phyloP scores from a whole-genome alignment of 2,113 vertebrate species.

The Xenopus laevis region DNA sequence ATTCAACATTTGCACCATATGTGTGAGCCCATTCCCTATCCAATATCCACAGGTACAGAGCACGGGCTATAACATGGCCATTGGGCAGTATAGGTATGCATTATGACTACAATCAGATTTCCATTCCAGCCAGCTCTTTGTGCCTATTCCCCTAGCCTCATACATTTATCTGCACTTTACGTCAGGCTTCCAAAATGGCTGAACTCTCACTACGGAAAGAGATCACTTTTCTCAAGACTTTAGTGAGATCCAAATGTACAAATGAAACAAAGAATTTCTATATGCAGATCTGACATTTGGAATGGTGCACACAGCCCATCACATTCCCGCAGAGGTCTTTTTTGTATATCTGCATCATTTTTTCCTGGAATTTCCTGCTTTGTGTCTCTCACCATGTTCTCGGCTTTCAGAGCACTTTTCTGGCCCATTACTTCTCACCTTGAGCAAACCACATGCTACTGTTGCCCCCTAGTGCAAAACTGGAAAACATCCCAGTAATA shows the following conservation, averaged over 20 bases:
- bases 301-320: slow-evolving; percentile 20
- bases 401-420: slow-evolving; percentile 34
- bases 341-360: slow-evolving; percentile 34
- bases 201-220: no score
- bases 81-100: no score
- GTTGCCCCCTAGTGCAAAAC: slow-evolving; percentile 22
- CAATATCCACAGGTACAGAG: no score
- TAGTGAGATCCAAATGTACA: not conserved
- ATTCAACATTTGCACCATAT: no score
- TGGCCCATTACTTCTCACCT: not conserved
- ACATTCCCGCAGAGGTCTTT: slow-evolving; percentile 36
- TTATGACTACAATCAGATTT: no score
- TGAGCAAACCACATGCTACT: not conserved
- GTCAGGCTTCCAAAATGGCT: no score
- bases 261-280: slow-evolving; percentile 20
- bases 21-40: no score
- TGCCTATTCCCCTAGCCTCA: no score
- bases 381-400: slow-evolving; percentile 34
- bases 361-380: slow-evolving; percentile 42
- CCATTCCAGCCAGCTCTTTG: no score
- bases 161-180: no score
- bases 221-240: no score
- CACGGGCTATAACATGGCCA: no score
- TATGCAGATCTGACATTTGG: slow-evolving; percentile 25
- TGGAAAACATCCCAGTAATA: not conserved